A percentile compares a stretch with the other conserved stretches of the same genome.
phyloP scores from a whole-genome alignment of 2,113 vertebrate genomes.

The Otolemur garnettii region DNA sequence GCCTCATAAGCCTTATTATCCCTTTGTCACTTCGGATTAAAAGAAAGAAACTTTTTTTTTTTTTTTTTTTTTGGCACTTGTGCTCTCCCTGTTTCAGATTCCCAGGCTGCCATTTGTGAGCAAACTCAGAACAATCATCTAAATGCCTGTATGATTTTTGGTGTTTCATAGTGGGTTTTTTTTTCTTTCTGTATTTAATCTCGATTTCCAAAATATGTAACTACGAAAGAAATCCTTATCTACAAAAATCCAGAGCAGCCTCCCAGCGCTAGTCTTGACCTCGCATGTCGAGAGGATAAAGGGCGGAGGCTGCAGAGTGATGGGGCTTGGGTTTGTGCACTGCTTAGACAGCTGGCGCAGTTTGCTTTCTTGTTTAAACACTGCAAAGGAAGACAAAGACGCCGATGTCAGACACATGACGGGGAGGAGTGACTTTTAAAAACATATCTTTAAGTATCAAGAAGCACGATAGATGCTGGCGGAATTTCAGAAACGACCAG shows the following conservation, averaged over 20 bases:
- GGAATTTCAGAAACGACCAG: background rate
- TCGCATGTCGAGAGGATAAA: constrained; percentile 35
- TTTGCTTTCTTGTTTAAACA: constrained; percentile 76
- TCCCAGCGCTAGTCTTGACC: constrained; percentile 30
- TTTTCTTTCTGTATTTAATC: background rate
- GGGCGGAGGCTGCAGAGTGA: background rate
- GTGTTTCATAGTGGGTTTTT: background rate
- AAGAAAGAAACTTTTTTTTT: background rate
- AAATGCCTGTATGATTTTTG: background rate
- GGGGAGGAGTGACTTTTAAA: constrained; percentile 60
- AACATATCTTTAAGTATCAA: constrained; percentile 55
- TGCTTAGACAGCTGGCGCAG: constrained; percentile 73
- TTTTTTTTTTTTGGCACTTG: background rate
- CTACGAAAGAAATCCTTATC: constrained; percentile 4
- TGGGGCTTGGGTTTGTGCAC: constrained; percentile 54
- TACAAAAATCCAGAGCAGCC: background rate
- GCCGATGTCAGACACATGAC: constrained; percentile 58
- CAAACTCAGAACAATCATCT: background rate
- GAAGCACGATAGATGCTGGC: constrained; percentile 15
- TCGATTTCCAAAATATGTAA: background rate
- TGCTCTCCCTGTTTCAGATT: background rate
- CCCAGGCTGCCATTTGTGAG: background rate
- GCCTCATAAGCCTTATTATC: background rate
- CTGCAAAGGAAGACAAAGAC: constrained; percentile 61
- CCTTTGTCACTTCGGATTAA: constrained; percentile 66